Evolutionary conservation across 2,797 vertebrate species (phyloP), one percentile per base, ranked within the genome.

Genomic region (Melanotaenia boesemani): DNA sequence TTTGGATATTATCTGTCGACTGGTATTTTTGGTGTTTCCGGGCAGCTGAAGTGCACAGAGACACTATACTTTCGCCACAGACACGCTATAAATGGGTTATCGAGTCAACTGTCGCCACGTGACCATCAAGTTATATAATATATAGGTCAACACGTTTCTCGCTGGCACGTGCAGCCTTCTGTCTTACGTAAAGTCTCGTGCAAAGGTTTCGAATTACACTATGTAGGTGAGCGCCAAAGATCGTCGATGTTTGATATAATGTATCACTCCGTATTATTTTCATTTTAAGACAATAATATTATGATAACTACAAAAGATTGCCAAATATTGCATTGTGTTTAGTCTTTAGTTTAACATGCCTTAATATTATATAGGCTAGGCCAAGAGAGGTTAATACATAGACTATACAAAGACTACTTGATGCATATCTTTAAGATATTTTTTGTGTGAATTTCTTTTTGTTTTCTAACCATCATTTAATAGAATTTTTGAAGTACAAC

Each of bases 161-260:
- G 5, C 57, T 86, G 89, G 89, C 91, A 93, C 91, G 88, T 92
- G 91, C 84, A 74, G 80, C 36, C 83, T 55, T 36, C 56, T 1
- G n/a, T 76, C 83, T 93, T 93, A 93, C 72, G 77, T 92, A 92
- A 92, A 91, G 83, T 92, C 85, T 91, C 91, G 89, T 89, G 90
- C 88, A 76, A 84, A 88, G 84, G 86, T 89, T 84, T 90, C 78
- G 36, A 86, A 89, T 92, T 87, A 85, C 88, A 83, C 81, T 87
- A 90, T 89, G 84, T 91, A 91, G 86, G 89, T 90, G 87, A 91
- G 41, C 37, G 58, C 37, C 80, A 10, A 59, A 92, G 88, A 88
- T 92, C 77, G 80, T 86, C 63, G 1, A 57, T 4, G 0, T 0
- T 0, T 0, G 0, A 0, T 0, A 1, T 0, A 66, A 91, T 0